Conservation (phyloP, 2,113 vertebrate species). For the Solenodon paradoxus region DNA sequence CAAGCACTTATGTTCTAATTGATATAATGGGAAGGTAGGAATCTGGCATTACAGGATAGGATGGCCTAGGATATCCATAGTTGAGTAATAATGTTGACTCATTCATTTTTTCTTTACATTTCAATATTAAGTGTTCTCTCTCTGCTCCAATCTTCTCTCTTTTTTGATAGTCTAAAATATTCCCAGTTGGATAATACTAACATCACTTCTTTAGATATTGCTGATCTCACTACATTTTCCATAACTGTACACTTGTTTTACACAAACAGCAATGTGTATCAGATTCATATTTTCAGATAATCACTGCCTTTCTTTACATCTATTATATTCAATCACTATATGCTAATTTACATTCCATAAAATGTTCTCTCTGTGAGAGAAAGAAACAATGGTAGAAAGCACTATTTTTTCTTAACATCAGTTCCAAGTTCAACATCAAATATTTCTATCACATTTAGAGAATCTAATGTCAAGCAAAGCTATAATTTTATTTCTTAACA, state of each 20-base stretch:
- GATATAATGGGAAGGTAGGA: background rate
- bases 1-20: background rate
- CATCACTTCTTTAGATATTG: background rate
- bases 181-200: background rate
- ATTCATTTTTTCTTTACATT: slow-evolving; percentile 5
- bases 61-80: background rate
- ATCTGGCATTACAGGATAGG: background rate
- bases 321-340: background rate
- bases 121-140: background rate
- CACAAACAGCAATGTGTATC: background rate
- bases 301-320: background rate
- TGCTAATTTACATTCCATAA: background rate
- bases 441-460: background rate
- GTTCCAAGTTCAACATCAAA: background rate
- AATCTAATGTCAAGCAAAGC: background rate
- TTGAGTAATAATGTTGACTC: background rate
- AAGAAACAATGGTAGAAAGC: background rate
- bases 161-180: background rate
- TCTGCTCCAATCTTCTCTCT: background rate
- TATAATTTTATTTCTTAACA: background rate
- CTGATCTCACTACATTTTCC: background rate
- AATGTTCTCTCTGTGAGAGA: background rate
- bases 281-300: background rate
- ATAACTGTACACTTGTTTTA: background rate
- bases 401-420: background rate